These are phyloP conservation scores for Antechinus flavipes DNA, from an alignment of 2,113 vertebrate species.

Conservation along the genomic window DNA sequence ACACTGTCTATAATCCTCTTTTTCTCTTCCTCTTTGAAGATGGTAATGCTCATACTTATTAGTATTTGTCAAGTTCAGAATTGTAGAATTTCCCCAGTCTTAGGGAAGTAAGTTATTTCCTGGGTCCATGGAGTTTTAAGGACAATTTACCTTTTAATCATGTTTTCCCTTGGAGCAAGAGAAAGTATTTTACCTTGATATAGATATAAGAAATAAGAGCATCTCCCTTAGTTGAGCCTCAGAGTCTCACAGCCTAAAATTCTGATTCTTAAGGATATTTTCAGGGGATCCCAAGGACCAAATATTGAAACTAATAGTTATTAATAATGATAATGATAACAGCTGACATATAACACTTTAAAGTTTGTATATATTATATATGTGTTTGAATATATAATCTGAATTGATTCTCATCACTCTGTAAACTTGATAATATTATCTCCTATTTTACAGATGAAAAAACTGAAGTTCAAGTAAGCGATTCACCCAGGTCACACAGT, in stretches of 20 bases:
- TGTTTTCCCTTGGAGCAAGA: background rate
- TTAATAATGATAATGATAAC: background rate
- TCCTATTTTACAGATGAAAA: background rate
- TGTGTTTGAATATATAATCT: background rate
- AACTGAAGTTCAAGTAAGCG: background rate
- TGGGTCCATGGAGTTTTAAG: background rate
- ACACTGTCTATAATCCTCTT: background rate
- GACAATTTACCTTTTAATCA: background rate
- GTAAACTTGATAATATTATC: background rate
- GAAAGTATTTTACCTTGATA: background rate
- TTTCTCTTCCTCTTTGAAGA: conserved; percentile 5
- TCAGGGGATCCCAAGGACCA: background rate
- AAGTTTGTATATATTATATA: background rate
- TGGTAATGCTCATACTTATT: background rate
- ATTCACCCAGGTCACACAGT: background rate
- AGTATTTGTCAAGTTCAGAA: background rate
- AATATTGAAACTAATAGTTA: background rate
- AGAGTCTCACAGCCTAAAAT: background rate
- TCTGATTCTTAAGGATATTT: background rate
- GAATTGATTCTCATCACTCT: background rate
- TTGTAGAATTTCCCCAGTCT: background rate
- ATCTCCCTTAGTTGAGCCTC: background rate
- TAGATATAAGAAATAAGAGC: background rate
- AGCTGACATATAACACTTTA: background rate
- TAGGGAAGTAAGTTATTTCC: background rate